A percentile compares a stretch with the other conserved stretches of the same genome.
These are phyloP conservation scores for Drosophila percnosoma DNA, from an alignment of 2,888 invertebrate species.

Conservation along the genomic window DNA sequence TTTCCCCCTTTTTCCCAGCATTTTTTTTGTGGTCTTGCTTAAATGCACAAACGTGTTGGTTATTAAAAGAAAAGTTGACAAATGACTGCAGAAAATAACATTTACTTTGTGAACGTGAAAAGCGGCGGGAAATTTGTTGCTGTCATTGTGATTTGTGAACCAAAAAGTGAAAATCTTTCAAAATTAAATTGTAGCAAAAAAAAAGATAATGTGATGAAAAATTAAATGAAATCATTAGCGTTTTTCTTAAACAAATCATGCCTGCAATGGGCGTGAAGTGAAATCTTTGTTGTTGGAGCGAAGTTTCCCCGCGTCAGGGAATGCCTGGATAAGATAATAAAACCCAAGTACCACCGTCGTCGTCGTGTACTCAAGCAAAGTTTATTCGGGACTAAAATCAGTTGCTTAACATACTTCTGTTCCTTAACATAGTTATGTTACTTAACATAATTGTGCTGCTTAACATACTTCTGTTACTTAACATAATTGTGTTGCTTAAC, in stretches of 20 bases:
- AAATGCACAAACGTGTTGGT: constrained; percentile 60
- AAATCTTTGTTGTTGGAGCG: constrained; percentile 21
- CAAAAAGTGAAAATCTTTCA: constrained; percentile 69
- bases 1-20: neutral
- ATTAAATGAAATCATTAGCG: constrained; percentile 33
- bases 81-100: constrained; percentile 41
- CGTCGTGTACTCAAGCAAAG: too few species aligned
- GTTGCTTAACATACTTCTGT: too few species aligned
- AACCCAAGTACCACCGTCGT: too few species aligned
- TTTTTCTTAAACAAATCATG: constrained; percentile 55
- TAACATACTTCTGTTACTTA: too few species aligned
- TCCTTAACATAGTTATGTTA: too few species aligned
- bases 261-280: constrained; percentile 60
- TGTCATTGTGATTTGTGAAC: neutral
- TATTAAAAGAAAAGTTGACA: constrained; percentile 74
- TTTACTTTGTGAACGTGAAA: constrained; percentile 34
- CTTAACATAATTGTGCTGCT: too few species aligned
- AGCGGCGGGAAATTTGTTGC: constrained; percentile 27
- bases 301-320: too few species aligned
- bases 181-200: constrained; percentile 53
- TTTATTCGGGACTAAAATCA: too few species aligned
- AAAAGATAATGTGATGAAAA: constrained; percentile 32
- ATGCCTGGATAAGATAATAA: too few species aligned
- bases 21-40: constrained; percentile 47
- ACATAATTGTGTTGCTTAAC: too few species aligned